Base-by-base conservation (phyloP, 1,140 invertebrate genomes). In the Rhagoletis zephyria region DNA sequence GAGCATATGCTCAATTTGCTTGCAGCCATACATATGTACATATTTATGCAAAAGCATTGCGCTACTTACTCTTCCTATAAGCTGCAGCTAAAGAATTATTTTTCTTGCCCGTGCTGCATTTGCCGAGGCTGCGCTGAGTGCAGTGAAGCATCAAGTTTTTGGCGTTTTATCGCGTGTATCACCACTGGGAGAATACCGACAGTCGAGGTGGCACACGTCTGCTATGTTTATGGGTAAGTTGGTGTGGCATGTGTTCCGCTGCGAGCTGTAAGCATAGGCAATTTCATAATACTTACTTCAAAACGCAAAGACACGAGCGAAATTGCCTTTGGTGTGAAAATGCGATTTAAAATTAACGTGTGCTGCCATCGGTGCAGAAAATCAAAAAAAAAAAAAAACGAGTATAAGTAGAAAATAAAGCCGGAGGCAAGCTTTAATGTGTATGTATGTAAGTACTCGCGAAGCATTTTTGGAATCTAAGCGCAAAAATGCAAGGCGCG, bases 1-100 rank as follows among this genome's bases (percentile, higher is more conserved):
- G 67, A 74, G 42, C 67, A 42, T 42, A 74, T 74, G 67, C 67
- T 74, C 67, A 74, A 74, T 74, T 74, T 74, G 67, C 67, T 74
- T 45, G 30, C 67, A 74, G 67, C 1, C 30, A 30, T 30, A 30
- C 30, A 30, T 30, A n/a, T n/a, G n/a, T n/a, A 74, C 67, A 74
- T 14, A 45, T 42, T 74, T 74, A 74, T 74, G 67, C 67, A 74
- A 74, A 74, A 45, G 40, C 67, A 45, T 6, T 4, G 67, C 30
- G 4, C 12, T 10, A 4, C 67, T 16, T 10, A 4, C 67, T 16
- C 14, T 9, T 12, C 42, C 14, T 42, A 14, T n/a, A 6, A 10
- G 67, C 67, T 42, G 16, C 67, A 48, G 67, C 40, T 9, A 42
- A 74, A 42, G 67, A 40, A 74, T 42, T 42, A 74, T 74, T 48